Base-by-base conservation (phyloP, 2,113 vertebrate genomes). In the Catagonus wagneri region DNA sequence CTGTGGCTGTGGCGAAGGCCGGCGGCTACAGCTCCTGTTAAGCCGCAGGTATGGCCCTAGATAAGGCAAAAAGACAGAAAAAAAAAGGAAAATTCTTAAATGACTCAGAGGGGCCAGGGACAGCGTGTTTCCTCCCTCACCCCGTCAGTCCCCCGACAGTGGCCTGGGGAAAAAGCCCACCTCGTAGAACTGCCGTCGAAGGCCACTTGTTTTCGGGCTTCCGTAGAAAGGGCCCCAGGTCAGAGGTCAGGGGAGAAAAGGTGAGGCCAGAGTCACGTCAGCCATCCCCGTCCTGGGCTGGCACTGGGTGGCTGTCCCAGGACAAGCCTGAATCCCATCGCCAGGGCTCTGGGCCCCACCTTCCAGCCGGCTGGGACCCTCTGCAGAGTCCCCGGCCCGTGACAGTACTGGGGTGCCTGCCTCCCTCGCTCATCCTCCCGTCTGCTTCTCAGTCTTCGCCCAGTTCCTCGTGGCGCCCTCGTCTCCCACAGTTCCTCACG, bases 121-220 rank as follows among this genome's bases (percentile, higher is more conserved):
- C n/a, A n/a, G n/a, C n/a, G 65, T 84, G 80, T 96, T 92, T 95
- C 81, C 54, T 72, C 23, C 69, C n/a, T 95, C 29, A 19, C 14
- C 23, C 32, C n/a, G 20, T 36, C 52, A 44, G n/a, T 91, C 94
- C 81, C 93, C 69, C 79, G 63, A 86, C 80, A 87, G n/a, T 13
- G 78, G 25, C 89, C 19, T 10, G n/a, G 36, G 63, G 94, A 88
- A 52, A 86, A 96, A 96, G 93, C n/a, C 72, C 93, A 60, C 78
- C 83, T 96, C 56, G 81, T 83, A 69, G 86, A 84, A 96, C 79
- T 93, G 75, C 74, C 86, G 56, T 93, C 63, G 68, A 1, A 1
- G 5, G 5, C 72, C 75, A 93, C 93, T 68, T 97, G 85, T 94
- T 81, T 94, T 83, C 84, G 34, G 56, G 54, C 65, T 84, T 74